Evolutionary conservation across 2,113 vertebrate species (phyloP), one percentile per base, ranked within the genome.

Genomic region (Microcebus ravelobensis): DNA sequence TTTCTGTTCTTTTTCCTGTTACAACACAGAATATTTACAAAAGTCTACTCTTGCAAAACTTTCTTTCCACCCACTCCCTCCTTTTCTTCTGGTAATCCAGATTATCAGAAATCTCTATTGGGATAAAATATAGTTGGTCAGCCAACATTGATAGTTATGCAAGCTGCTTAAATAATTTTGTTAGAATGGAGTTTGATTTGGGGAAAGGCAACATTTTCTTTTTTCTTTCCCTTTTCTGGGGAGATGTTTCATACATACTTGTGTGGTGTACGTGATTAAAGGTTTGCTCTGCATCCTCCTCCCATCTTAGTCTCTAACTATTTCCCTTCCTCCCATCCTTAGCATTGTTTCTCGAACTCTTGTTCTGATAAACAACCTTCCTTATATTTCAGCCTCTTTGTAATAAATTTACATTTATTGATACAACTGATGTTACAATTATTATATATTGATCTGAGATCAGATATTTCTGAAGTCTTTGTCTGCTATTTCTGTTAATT

Each of bases 1-100:
- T 86, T 91, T 95, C 48, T 93, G 34, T 94, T 76, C 71, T 90
- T 91, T 96, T 89, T 95, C 91, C 52, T 81, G 55, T 92, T 97
- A 79, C n/a, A 95, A 95, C 48, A 87, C 48, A 94, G 91, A 95
- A 55, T 80, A 42, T 83, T 94, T 79, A 79, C 93, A 80, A 59
- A 80, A 91, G 48, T 80, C 25, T 91, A 31, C 55, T 90, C 34
- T 96, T 95, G 63, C 31, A 83, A 90, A 95, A 79, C 29, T 70
- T 48, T 25, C 7, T 65, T 67, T n/a, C 36, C 42, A 48, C 7
- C 18, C 36, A 5, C 10, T 31, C 4, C 6, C 23, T 8, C 1
- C 8, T 59, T 84, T 93, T 89, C 31, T 42, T 80, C 29, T 82
- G 29, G 77, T 96, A 94, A 79, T 86, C n/a, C 68, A 80, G 11